Evolutionary conservation across 2,797 vertebrate genomes (phyloP), one percentile per base, ranked within the genome.

Genomic region (Oreonectes daqikongensis): DNA sequence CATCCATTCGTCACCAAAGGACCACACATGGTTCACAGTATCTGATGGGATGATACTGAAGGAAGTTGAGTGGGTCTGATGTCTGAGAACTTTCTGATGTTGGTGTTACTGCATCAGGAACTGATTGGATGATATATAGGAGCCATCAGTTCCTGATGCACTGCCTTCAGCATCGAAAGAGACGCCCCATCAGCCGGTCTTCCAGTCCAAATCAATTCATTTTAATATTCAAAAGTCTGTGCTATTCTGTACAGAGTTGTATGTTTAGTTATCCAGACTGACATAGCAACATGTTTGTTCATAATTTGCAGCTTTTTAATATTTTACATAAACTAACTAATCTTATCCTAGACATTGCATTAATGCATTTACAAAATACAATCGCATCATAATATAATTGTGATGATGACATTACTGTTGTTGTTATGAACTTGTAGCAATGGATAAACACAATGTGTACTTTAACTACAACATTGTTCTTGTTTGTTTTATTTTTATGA

Each of bases 21-120:
- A 30, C 15, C 12, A 17, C 15, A 30, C 26, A 18, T 30, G 57
- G 57, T 60, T n/a, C 14, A 46, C 10, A 5, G 9, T 67, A 24
- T 40, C 32, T 40, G 22, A 11, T 50, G 18, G 14, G 17, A 6
- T 32, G 26, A 30, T 48, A 5, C 20, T 42, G 50, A 12, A 69
- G 22, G 35, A 18, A 1, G 35, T 42, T 26, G 0, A 12, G 15
- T 40, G 52, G 40, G 42, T 11, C 55, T 46, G 55, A 15, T 28
- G n/a, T 60, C 20, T 18, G 46, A 70, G 35, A 32, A 53, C 76
- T 78, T 94, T 97, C 94, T 96, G 96, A 96, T 98, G 98, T 95
- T 90, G 96, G 93, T 92, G 96, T 94, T 99, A 99, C 98, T 99
- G 98, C 98, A 99, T 99, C 96, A 99, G 97, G 97, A 99, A 99